Evolutionary conservation across 1,140 invertebrate genomes (phyloP).

Genomic region (Gyrodactylus bullatarudis): DNA sequence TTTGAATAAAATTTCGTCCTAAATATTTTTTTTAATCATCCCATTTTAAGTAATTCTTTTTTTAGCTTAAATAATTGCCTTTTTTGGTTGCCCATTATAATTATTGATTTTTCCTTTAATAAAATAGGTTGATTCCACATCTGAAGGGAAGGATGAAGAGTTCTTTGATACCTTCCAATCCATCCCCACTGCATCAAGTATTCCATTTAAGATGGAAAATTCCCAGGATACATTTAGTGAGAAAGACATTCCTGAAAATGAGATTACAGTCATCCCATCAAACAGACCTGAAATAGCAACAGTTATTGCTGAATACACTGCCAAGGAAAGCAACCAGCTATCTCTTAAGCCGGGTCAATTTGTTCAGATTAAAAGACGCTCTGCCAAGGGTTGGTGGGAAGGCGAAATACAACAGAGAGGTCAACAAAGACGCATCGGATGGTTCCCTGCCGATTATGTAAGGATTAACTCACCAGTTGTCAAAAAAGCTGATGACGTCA

Average conservation of each 20-base stretch:
- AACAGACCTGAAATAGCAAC: slow-evolving; percentile 39
- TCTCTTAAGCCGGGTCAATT: slow-evolving; percentile 59
- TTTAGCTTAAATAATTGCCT: no score
- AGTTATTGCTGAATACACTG: slow-evolving; percentile 50
- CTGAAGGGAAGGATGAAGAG: no score
- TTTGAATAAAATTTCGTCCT: no score
- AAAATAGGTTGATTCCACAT: no score
- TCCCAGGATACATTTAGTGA: background rate
- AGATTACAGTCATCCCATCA: background rate
- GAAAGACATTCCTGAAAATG: background rate
- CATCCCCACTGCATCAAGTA: no score
- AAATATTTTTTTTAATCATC: no score
- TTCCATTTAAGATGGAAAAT: no score
- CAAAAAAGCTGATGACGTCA: background rate
- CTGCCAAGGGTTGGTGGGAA: slow-evolving; percentile 90
- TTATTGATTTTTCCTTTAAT: no score
- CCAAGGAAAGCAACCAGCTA: slow-evolving; percentile 54
- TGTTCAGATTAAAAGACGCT: slow-evolving; percentile 68
- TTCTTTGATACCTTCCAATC: no score
- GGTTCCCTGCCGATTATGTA: slow-evolving; percentile 86
- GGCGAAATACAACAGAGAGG: slow-evolving; percentile 80
- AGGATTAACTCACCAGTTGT: slow-evolving; percentile 30
- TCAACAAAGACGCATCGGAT: slow-evolving; percentile 65
- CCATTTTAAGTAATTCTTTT: no score
- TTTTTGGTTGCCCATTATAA: no score